Evolutionary conservation across 2,797 vertebrate genomes (phyloP), one percentile per base, ranked within the genome.

Genomic region (Chanos chanos): DNA sequence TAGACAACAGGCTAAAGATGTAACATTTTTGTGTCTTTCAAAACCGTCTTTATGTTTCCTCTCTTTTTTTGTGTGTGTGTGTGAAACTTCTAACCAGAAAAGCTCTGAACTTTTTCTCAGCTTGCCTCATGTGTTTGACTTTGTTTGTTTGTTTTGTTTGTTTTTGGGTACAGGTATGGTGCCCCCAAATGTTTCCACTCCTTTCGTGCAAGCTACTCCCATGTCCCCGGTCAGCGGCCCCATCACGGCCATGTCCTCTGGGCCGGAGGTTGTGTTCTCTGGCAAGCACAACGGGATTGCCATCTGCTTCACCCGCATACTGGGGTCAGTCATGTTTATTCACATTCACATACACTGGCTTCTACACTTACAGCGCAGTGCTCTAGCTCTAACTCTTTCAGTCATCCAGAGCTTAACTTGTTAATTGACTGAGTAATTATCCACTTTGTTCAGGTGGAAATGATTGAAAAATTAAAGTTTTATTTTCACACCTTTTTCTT

Each of bases 211-310:
- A 0, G 1, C 77, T 9, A 74, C 68, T 1, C 83, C 86, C 1
- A n/a, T 83, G 22, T 45, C 82, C 34, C 37, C 12, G 2, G 84
- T 83, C 13, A 57, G 82, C 48, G 56, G 75, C 1, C 78, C 89
- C 7, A 52, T 94, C 60, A 73, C 90, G 0, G 87, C 91, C 18
- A 71, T 95, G 81, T 81, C 91, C 16, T 83, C 90, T 18, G 92
- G 92, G n/a, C 94, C 96, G 0, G 96, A 99, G 80, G 91, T 95
- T 64, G 88, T 98, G 15, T 99, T 92, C 85, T 99, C 97, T 16
- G 96, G 96, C 54, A 98, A 96, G 68, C 96, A 98, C 82, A 93
- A 94, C 3, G 94, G 96, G 52, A 96, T 98, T 76, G 92, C 93
- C 78, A 83, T 97, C 77, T 99, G 97, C 80, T 98, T 98, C 65